Base-by-base conservation (phyloP, 2,113 vertebrate genomes). In the Coracopsis vasa region DNA sequence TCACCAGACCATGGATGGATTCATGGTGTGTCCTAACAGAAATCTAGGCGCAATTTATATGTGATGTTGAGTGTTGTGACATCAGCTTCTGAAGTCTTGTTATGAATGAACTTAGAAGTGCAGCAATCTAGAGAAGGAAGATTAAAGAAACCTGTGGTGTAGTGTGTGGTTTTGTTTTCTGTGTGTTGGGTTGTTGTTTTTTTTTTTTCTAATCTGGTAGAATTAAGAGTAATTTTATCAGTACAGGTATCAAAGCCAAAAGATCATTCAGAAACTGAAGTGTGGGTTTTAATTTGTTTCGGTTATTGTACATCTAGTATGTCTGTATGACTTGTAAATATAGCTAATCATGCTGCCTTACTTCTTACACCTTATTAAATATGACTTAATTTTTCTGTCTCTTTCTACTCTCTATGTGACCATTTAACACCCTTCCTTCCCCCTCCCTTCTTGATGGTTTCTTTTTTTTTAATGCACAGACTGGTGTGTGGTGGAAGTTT, bases 111-210 rank as follows among this genome's bases (percentile, higher is more conserved):
- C 47, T 66, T 42, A 24, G 27, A 65, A 35, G 41, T 58, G 33
- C 1, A 2, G 37, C 44, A 23, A 16, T n/a, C 0, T 1, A 45
- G 47, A 25, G 27, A 73, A 74, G 31, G 51, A 74, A 27, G 14
- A 45, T 79, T 39, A 37, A 77, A 64, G 14, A 20, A 72, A 24
- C 31, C 28, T 50, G 28, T 41, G 23, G 3, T 73, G 10, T 64
- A 39, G 7, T 66, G 42, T 80, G 44, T 41, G 5, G 7, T 1
- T 2, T 44, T 45, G 25, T 47, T 64, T 39, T 23, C 21, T n/a
- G 4, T n/a, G 27, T 16, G 19, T 25, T 48, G 4, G n/a, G 19
- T 0, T 15, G 27, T 64, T 15, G 16, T 39, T 13, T 48, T 10
- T 10, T 16, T 41, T 33, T 44, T 45, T 65, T 74, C 33, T 4